Base-by-base conservation (phyloP, 2,797 vertebrate genomes). In the Dermochelys coriacea region DNA sequence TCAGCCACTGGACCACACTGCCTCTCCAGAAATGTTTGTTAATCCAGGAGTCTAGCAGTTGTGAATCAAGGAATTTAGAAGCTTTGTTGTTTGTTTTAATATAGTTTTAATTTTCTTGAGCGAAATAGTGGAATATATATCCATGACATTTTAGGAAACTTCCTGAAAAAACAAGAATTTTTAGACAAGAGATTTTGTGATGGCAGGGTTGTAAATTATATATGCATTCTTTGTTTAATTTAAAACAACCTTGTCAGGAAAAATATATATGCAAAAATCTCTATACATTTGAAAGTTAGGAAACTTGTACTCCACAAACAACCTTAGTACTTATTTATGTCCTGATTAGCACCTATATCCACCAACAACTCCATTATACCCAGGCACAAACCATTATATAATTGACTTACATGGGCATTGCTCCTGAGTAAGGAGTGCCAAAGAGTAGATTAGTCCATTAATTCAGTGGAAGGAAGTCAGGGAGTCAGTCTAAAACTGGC, bases 351-450 rank as follows among this genome's bases (percentile, higher is more conserved):
- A 96, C 92, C 90, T 94, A 84, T 86, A 93, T 96, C 95, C 94
- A 96, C 95, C 92, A 97, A 95, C 94, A 96, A 95, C 96, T 93
- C 97, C 88, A 92, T 95, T 97, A 97, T 96, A 95, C 95, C 93
- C 90, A 94, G 87, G 93, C 59, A 6, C 93, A 97, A 89, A 94
- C 95, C 96, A 91, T 94, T 94, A 93, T 96, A 97, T 96, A 96
- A 97, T 97, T 96, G 95, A 97, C 95, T 98, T 97, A 97, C 96
- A 97, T 97, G 95, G 83, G 87, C 95, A 95, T 93, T 94, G 93
- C 93, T 93, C 96, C 94, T 96, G 95, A 96, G 94, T 97, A 95
- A 93, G 92, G 95, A 93, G 93, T 37, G 79, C 94, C 75, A 90
- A 95, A 93, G 96, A 93, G 91, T 93, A 86, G 88, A 95, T 95